phyloP scores from a whole-genome alignment of 2,113 vertebrate species.

The Pterocles orientalis region DNA sequence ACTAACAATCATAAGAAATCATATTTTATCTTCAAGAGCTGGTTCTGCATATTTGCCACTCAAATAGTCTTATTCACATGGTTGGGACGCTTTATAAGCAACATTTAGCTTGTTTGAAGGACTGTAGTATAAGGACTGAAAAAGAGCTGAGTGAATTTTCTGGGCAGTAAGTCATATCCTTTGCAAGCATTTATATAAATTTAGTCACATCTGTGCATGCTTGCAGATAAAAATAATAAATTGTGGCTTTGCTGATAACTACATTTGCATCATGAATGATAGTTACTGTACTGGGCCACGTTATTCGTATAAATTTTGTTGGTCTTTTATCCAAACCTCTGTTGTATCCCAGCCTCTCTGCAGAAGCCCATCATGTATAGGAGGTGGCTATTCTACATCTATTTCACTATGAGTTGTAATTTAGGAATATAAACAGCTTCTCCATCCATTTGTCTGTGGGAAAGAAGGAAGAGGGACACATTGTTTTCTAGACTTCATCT shows the following conservation, averaged over 20 bases:
- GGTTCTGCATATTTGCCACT: not conserved
- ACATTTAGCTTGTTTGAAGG: not conserved
- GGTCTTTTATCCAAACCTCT: not conserved
- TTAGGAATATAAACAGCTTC: not conserved
- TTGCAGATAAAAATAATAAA: not conserved
- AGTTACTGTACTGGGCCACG: not conserved
- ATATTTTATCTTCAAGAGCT: not conserved
- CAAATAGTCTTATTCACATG: not conserved
- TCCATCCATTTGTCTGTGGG: not conserved
- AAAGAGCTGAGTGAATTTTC: not conserved
- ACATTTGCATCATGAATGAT: not conserved
- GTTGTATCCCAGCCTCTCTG: not conserved
- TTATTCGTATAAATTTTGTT: not conserved
- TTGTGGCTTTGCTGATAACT: not conserved
- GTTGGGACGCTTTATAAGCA: rapidly evolving
- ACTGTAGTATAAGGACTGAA: not conserved
- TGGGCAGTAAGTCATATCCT: not conserved
- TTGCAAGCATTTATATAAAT: not conserved
- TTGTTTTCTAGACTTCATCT: not conserved
- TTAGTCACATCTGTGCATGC: not conserved
- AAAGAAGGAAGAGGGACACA: not conserved
- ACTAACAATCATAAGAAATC: not conserved
- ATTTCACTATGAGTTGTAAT: not conserved
- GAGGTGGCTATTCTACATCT: not conserved
- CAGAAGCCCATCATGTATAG: not conserved